Evolutionary conservation across 1,140 invertebrate species (phyloP).

Genomic region (Paralvinella palmiformis): DNA sequence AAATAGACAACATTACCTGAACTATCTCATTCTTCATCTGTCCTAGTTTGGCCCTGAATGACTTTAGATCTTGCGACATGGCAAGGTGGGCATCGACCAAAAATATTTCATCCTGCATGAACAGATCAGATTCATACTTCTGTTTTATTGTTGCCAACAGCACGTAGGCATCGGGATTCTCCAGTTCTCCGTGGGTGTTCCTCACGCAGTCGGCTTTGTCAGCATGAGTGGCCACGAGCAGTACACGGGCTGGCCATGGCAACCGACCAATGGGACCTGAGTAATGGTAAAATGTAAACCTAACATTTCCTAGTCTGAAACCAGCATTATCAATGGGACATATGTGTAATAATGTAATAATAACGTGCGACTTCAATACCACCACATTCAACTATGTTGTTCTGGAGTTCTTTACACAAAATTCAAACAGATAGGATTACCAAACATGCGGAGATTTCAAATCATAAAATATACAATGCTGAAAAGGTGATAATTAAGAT

Average conservation of each 20-base stretch:
- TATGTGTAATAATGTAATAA: no score
- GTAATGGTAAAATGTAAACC: background rate
- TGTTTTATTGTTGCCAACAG: constrained; percentile 53
- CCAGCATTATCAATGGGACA: no score
- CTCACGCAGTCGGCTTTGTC: constrained; percentile 55
- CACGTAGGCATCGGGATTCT: constrained; percentile 55
- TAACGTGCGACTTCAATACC: no score
- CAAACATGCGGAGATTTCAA: no score
- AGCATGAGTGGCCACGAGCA: constrained; percentile 65
- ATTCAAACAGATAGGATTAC: no score
- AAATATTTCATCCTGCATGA: constrained; percentile 55
- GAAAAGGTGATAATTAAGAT: no score
- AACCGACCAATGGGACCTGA: constrained; percentile 57
- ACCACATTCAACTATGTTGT: no score
- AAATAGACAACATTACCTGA: constrained; percentile 48
- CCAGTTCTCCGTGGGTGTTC: constrained; percentile 56
- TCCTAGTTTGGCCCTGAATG: constrained; percentile 55
- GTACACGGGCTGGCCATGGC: constrained; percentile 52
- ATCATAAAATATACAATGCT: no score
- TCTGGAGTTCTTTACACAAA: no score
- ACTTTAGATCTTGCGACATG: constrained; percentile 57
- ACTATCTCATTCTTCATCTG: constrained; percentile 50
- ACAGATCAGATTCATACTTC: constrained; percentile 55
- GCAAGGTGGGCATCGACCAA: constrained; percentile 60
- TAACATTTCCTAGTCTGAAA: no score